Evolutionary conservation across 2,797 vertebrate species (phyloP), one percentile per base, ranked within the genome.

Genomic region (Pseudocheirus occidentalis): DNA sequence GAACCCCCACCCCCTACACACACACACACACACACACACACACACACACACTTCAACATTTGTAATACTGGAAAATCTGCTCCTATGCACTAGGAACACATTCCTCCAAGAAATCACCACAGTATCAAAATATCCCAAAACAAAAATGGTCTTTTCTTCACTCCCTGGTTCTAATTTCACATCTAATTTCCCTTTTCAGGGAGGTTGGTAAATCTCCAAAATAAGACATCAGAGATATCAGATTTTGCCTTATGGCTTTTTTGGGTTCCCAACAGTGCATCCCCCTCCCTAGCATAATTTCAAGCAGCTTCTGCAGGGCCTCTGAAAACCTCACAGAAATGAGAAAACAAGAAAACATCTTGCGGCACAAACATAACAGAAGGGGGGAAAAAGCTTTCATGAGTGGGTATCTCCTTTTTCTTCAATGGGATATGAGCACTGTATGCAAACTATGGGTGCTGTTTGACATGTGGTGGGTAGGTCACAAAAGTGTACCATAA

Each of bases 401-500:
- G 91, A 97, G 97, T 95, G 58, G 31, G 46, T 91, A 54, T 95
- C 11, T 14, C 96, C 54, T 66, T 59, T 94, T 58, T 50, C 56
- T 94, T 73, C 97, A 59, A 73, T 27, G 62, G 12, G 90, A 96
- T 95, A 31, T 81, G 90, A 53, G 56, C 50, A 92, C 87, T 87
- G 1, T 95, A 94, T 14, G 16, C 57, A 94, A 31, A 96, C 55
- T 50, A 52, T 55, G 57, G 5, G 95, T 57, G 96, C 10, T 58
- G 95, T 96, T 98, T 98, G 95, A 93, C 96, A 98, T 55, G 94
- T 24, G 58, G 94, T 73, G 93, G 90, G 95, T 92, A 97, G 96
- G 95, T 97, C 95, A 97, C 95, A 94, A 98, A 97, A 96, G 95
- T 93, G 95, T 31, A 93, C 89, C 95, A 93, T 53, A 97, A 97